Base-by-base conservation (phyloP, 2,113 vertebrate genomes). In the Microcebus murinus region DNA sequence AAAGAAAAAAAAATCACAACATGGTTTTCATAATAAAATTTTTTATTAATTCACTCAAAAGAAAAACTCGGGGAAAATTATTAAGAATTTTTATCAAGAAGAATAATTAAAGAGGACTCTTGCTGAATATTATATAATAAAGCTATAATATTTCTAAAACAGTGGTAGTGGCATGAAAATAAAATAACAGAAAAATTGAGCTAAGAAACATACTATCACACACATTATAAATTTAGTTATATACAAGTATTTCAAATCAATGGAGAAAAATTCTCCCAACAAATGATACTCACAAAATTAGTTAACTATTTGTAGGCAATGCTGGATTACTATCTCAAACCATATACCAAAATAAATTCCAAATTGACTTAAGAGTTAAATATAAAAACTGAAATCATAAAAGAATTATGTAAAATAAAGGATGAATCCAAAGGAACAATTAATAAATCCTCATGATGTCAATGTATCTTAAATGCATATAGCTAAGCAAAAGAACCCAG, bases 101-200 rank as follows among this genome's bases (percentile, higher is more conserved):
- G 25, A 88, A 90, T 73, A 85, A 55, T 80, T 70, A 87, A 61
- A 74, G 17, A 34, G 42, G 48, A 36, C 20, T 8, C n/a, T 34
- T 20, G 87, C 25, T 65, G 63, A 87, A 90, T 90, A 71, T 61
- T 68, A n/a, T 11, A 61, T 76, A 91, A 52, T 34, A 77, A 87
- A 92, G 57, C 1, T 67, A 89, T 0, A 67, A 71, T 67, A 59
- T 39, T 86, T 71, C 12, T 90, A 79, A 74, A 50, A 74, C 14
- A 77, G 20, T 63, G 29, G 27, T 57, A 86, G 18, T 77, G 21
- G 67, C 15, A 79, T 27, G 85, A 87, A n/a, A 95, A 90, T 92
- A 79, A 94, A 91, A 52, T 90, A 95, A 81, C 21, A 85, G 27
- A 94, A 90, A 87, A 79, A 77, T 3, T 67, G 34, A 94, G 52